Evolutionary conservation across 2,888 invertebrate species (phyloP), one percentile per base, ranked within the genome.

Genomic region (Phengaris arion): DNA sequence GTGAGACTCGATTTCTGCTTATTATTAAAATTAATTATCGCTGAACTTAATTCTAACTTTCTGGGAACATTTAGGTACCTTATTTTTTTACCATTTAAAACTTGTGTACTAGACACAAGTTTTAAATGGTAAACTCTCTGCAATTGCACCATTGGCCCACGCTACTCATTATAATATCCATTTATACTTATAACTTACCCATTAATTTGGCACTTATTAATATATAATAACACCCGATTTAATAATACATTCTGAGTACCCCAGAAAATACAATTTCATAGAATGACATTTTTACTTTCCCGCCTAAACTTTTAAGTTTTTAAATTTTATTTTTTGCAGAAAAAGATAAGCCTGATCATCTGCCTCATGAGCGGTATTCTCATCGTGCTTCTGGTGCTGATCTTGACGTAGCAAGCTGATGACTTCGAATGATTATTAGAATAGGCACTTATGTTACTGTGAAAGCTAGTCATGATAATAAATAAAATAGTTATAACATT

Each of bases 321-420:
- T 35, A 35, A 35, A 10, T 68, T 5, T 57, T 70, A 6, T 74
- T 52, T 74, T 15, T 77, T 77, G 2, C 89, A 93, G 93, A 93
- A 92, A 85, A 91, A 90, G 79, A 68, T 88, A 75, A 85, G 91
- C 15, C 81, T 93, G 10, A 83, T 90, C 54, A 81, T 92, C 68
- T 92, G 92, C 80, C 77, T 93, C 74, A 83, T 82, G 77, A 83
- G 83, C 46, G 93, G 92, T 12, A 85, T 86, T 81, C 82, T 87
- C 22, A 79, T 92, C 55, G 90, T 93, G 79, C 80, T 93, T 77
- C 81, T 92, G 51, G 91, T 93, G 79, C 85, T 93, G 7, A 80
- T 87, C 13, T 76, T 82, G 77, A 91, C 91, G 81, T 90, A 57
- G 46, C 46, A 35, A 72, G 35, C 22, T 59, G 59, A 59, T 35